Percentiles rank a stretch among this genome's conserved stretches.
Conservation (phyloP, 2,797 vertebrate species). For the Crenuchus spilurus region DNA sequence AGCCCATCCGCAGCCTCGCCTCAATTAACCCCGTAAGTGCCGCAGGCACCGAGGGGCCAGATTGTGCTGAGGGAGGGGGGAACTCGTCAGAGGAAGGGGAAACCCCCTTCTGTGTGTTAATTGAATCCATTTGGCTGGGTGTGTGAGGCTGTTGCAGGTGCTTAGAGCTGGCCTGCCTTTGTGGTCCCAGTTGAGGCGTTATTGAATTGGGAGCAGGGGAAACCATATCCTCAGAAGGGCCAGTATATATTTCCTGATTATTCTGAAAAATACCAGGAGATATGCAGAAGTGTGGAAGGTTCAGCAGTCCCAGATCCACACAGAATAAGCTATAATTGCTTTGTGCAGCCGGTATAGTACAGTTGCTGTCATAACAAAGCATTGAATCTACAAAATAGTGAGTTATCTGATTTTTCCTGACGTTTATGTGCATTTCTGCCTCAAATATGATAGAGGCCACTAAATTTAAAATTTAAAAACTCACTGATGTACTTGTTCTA, state of each 20-base stretch:
- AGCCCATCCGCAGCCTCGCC: slow-evolving; percentile 66
- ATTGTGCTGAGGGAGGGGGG: slow-evolving; percentile 56
- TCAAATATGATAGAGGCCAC: too few species aligned
- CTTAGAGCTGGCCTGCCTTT: slow-evolving; percentile 25
- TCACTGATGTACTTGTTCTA: too few species aligned
- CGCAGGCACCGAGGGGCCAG: slow-evolving; percentile 22
- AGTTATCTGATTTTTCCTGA: too few species aligned
- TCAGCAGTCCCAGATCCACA: slow-evolving; percentile 26
- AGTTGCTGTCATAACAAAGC: too few species aligned
- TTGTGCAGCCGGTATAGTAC: not conserved
- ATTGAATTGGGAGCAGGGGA: slow-evolving; percentile 69
- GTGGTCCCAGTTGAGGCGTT: slow-evolving; percentile 59
- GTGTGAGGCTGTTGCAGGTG: slow-evolving; percentile 37
- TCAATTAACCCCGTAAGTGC: slow-evolving; percentile 74
- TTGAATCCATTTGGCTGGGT: slow-evolving; percentile 69
- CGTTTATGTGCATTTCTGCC: too few species aligned
- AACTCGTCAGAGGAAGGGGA: slow-evolving; percentile 42
- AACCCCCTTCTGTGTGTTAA: slow-evolving; percentile 66
- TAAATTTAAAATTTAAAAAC: too few species aligned
- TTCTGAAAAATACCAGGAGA: not conserved
- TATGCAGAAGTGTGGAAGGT: not conserved
- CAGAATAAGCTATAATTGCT: not conserved
- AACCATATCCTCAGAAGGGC: slow-evolving; percentile 49
- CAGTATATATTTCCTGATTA: slow-evolving; percentile 15
- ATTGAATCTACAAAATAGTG: too few species aligned